Evolutionary conservation across 2,888 invertebrate genomes (phyloP), one percentile per base, ranked within the genome.

Genomic region (Imbricaverruca yamaguchii): DNA sequence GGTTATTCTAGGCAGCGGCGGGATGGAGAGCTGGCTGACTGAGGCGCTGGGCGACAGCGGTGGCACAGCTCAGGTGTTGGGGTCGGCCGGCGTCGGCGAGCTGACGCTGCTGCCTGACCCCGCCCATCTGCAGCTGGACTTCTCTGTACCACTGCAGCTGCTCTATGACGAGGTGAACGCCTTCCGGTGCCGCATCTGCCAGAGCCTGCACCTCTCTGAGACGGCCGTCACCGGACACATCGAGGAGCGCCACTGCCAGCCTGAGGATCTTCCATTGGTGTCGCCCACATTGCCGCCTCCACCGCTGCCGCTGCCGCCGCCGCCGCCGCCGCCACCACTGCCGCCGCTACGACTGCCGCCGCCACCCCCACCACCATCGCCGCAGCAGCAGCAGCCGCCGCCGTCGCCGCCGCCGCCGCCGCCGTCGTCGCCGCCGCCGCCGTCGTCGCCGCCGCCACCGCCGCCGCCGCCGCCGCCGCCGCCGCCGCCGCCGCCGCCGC

Each of bases 111-210:
- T 74, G 74, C 53, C 39, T 15, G 74, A 74, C 74, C 74, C 74
- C 53, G 18, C 21, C 21, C 74, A 74, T 55, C 74, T 74, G 74
- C 74, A 74, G 74, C 74, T 74, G 21, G 74, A 74, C 74, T 55
- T 74, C 21, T 74, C 74, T 2, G 74, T 74, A 9, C 74, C 74
- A 15, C 74, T 74, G 53, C 23, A 74, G 74, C 74, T 74, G 74
- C 55, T 74, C 21, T 74, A 74, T 15, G 74, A 74, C 74, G 21
- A 74, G 21, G 74, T 74, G 53, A 55, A 21, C 23, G 74, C 74
- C 23, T 74, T 55, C 74, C 74, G 74, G 10, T 74, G 74, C 74
- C 74, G 74, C 15, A 15, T 74, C 53, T 74, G 74, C 55, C 21
- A 15, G 8, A 1, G 7, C 21, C 21, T 74, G 74, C 55, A 53